Percentiles rank a stretch among this genome's conserved stretches.
Conservation (phyloP, 23 tunicate species). For the Halocynthia roretzi region DNA sequence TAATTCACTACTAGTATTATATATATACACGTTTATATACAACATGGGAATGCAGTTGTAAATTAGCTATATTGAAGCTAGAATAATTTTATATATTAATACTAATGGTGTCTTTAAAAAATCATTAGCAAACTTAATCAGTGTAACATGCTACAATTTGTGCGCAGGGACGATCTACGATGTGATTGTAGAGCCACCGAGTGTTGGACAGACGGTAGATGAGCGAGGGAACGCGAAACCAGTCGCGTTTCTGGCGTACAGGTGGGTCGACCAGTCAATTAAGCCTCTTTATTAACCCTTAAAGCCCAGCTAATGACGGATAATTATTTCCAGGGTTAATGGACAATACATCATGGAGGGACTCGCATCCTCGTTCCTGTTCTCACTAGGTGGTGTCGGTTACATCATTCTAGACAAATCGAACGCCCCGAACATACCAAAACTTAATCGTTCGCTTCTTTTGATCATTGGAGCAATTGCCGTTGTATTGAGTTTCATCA, state of each 20-base stretch:
- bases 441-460: conserved; percentile 66
- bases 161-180: conserved; percentile 84
- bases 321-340: conserved; percentile 52
- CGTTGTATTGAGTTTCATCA: conserved; percentile 61
- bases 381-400: conserved; percentile 84
- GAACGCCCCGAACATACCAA: conserved; percentile 87
- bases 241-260: conserved; percentile 89
- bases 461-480: conserved; percentile 67
- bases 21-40: too few species aligned
- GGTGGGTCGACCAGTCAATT: conserved; percentile 24
- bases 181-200: conserved; percentile 94
- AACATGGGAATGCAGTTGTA: too few species aligned
- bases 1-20: too few species aligned
- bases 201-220: conserved; percentile 95
- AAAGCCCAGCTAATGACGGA: not conserved
- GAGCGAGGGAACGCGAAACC: conserved; percentile 92
- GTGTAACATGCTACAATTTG: not conserved
- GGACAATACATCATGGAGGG: conserved; percentile 98
- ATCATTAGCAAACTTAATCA: too few species aligned
- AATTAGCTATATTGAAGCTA: too few species aligned
- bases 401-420: conserved; percentile 81
- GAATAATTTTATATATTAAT: too few species aligned
- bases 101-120: too few species aligned
- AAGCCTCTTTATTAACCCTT: not conserved
- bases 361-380: conserved; percentile 79